Percentiles rank a stretch among this genome's conserved stretches.
Evolutionary conservation across 2,888 invertebrate species (phyloP).

Genomic region (Podabrus alpinus): DNA sequence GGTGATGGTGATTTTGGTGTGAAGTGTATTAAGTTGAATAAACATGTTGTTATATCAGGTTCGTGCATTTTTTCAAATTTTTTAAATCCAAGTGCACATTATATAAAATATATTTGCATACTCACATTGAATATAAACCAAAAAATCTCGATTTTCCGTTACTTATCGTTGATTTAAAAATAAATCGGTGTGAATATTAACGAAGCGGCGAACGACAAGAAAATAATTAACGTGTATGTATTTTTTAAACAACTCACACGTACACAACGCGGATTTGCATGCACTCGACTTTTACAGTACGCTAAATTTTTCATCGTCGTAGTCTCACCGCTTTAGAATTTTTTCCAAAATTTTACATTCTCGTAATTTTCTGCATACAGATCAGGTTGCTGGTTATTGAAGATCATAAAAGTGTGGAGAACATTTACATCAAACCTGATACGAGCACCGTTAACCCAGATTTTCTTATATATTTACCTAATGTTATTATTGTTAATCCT

Average conservation of each 20-base stretch:
- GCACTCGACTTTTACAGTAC: neutral
- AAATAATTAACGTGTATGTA: constrained; percentile 8
- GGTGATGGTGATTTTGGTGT: constrained; percentile 43
- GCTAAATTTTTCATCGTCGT: neutral
- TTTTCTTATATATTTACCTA: constrained; percentile 3
- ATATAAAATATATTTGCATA: neutral
- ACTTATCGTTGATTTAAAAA: neutral
- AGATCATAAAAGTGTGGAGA: constrained; percentile 14
- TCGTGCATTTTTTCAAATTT: constrained; percentile 33
- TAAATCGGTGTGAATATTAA: constrained; percentile 10
- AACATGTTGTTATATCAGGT: constrained; percentile 44
- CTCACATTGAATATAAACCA: neutral
- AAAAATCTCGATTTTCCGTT: constrained; percentile 5
- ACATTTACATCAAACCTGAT: neutral
- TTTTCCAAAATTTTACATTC: neutral
- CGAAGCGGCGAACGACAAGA: constrained; percentile 9
- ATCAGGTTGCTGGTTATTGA: neutral
- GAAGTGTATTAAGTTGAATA: constrained; percentile 36
- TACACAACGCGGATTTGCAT: neutral
- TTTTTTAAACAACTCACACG: neutral
- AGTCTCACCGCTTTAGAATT: neutral
- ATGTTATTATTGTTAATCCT: constrained; percentile 5
- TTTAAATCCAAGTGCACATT: neutral
- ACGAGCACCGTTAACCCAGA: constrained; percentile 14
- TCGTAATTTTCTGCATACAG: neutral